Evolutionary conservation across 1,140 invertebrate species (phyloP).

Genomic region (Aphelinus atriplicis): DNA sequence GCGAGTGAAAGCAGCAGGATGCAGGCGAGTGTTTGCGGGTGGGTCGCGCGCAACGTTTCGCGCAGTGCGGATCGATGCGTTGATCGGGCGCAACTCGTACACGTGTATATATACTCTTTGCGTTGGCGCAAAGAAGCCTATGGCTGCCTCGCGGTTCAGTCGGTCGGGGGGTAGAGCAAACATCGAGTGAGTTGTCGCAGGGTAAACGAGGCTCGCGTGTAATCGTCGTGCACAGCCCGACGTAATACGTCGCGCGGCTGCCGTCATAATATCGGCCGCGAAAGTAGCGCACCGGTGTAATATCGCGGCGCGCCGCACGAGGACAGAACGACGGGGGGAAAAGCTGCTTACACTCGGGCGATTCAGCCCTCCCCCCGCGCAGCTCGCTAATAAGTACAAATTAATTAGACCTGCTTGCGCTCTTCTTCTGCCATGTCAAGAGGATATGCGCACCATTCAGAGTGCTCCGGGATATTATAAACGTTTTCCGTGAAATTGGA

Average conservation of each 20-base stretch:
- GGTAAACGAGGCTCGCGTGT: conserved; percentile 8
- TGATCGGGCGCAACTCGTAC: not conserved
- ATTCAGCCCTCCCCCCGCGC: not conserved
- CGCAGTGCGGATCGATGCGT: conserved; percentile 10
- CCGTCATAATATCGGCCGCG: not conserved
- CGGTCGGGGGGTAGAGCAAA: conserved; percentile 1
- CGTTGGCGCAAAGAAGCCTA: conserved; percentile 13
- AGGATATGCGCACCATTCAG: too few relatives aligned
- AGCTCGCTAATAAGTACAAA: conserved; percentile 30
- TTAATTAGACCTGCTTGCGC: conserved; percentile 6
- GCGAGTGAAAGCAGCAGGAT: too few relatives aligned
- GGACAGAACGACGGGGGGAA: not conserved
- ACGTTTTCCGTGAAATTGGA: too few relatives aligned
- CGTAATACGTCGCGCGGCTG: not conserved
- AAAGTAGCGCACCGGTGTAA: not conserved
- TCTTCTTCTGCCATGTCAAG: too few relatives aligned
- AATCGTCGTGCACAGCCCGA: not conserved
- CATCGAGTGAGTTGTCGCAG: conserved; percentile 29
- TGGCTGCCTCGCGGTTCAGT: not conserved
- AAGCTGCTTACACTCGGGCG: conserved; percentile 14
- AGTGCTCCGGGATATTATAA: too few relatives aligned
- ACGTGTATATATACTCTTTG: too few relatives aligned
- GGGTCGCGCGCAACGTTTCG: too few relatives aligned
- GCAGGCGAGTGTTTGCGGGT: too few relatives aligned
- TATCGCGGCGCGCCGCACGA: not conserved